A percentile compares a stretch with the other conserved stretches of the same genome.
Conservation (phyloP, 2,888 invertebrate genomes). For the Vanessa cardui region DNA sequence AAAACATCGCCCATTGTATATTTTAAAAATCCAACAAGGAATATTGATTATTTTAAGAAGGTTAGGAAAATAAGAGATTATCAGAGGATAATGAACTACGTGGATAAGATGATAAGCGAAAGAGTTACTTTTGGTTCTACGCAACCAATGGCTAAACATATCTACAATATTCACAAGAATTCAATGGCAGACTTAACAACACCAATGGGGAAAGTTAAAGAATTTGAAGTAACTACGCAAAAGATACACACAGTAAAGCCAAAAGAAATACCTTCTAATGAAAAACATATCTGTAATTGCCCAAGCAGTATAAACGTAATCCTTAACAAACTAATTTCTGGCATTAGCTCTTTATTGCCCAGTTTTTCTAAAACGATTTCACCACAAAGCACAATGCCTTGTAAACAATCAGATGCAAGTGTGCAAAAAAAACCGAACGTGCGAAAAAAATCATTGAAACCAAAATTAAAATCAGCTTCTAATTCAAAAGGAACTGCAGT, state of each 20-base stretch:
- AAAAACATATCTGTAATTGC: slow-evolving; percentile 53
- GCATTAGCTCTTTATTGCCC: slow-evolving; percentile 52
- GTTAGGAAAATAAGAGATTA: slow-evolving; percentile 66
- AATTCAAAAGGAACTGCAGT: background rate
- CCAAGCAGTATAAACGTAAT: slow-evolving; percentile 49
- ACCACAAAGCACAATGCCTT: background rate
- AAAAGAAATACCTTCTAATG: slow-evolving; percentile 14
- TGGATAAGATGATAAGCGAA: slow-evolving; percentile 67
- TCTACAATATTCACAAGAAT: slow-evolving; percentile 39
- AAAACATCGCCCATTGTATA: slow-evolving; percentile 60
- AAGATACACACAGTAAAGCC: slow-evolving; percentile 8
- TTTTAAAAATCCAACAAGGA: slow-evolving; percentile 56
- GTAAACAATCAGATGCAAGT: slow-evolving; percentile 6
- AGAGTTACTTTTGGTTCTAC: slow-evolving; percentile 51
- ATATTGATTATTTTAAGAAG: slow-evolving; percentile 67
- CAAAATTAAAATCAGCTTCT: background rate
- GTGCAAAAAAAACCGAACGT: background rate
- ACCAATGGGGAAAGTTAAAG: slow-evolving; percentile 27
- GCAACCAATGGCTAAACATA: slow-evolving; percentile 43
- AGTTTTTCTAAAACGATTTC: slow-evolving; percentile 30
- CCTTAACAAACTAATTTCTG: slow-evolving; percentile 51
- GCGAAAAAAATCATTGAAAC: background rate
- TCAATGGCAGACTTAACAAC: slow-evolving; percentile 28
- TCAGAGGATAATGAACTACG: slow-evolving; percentile 63
- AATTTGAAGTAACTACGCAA: slow-evolving; percentile 5